These are phyloP conservation scores for Lasioglossum zephyrum DNA, from an alignment of 2,888 invertebrate genomes.

Conservation along the genomic window DNA sequence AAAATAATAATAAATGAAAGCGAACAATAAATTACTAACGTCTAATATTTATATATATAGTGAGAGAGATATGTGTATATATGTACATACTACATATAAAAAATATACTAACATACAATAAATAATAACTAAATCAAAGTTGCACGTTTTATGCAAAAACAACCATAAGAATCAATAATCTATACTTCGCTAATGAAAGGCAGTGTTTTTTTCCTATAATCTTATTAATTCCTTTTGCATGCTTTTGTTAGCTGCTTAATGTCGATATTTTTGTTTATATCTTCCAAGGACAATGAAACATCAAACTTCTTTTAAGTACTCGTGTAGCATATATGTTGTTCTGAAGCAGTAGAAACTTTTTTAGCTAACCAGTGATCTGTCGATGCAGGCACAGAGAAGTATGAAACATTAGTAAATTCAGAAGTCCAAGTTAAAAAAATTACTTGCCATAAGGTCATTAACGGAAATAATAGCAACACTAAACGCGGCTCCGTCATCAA, in stretches of 20 bases:
- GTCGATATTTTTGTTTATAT: slow-evolving; percentile 8
- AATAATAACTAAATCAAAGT: slow-evolving; percentile 51
- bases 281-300: background rate
- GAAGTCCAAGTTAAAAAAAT: slow-evolving; percentile 11
- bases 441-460: slow-evolving; percentile 10
- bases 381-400: slow-evolving; percentile 29
- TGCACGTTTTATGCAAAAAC: slow-evolving; percentile 37
- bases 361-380: slow-evolving; percentile 17
- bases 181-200: slow-evolving; percentile 38
- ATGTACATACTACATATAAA: slow-evolving; percentile 54
- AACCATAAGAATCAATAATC: slow-evolving; percentile 32
- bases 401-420: slow-evolving; percentile 23
- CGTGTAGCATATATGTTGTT: slow-evolving; percentile 10
- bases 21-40: slow-evolving; percentile 67
- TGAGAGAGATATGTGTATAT: slow-evolving; percentile 26
- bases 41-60: slow-evolving; percentile 55
- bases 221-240: slow-evolving; percentile 12
- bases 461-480: slow-evolving; percentile 14
- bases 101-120: slow-evolving; percentile 47
- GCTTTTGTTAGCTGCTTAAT: background rate
- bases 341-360: slow-evolving; percentile 18
- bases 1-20: slow-evolving; percentile 44
- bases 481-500: slow-evolving; percentile 30
- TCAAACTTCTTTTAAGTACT: slow-evolving; percentile 37
- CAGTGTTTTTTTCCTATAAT: slow-evolving; percentile 32